These are phyloP conservation scores for Synanceia verrucosa DNA, from an alignment of 2,797 vertebrate genomes.

Conservation along the genomic window DNA sequence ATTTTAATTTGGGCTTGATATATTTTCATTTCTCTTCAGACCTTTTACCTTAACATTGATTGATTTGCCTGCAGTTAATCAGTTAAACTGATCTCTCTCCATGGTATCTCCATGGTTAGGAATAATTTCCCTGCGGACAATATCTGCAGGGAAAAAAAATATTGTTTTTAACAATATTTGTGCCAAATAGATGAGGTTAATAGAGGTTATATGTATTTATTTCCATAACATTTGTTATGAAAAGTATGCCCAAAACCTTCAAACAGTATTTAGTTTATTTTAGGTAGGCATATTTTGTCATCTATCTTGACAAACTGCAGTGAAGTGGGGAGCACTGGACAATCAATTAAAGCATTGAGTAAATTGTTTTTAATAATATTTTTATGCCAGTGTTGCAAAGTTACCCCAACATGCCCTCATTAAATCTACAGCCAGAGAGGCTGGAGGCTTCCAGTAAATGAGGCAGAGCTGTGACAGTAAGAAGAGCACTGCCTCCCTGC, in stretches of 20 bases:
- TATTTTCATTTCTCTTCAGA: background rate
- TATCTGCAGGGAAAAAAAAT: no score
- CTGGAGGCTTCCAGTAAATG: slow-evolving; percentile 43
- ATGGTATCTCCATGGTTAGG: background rate
- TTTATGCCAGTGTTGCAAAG: slow-evolving; percentile 5
- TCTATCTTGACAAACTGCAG: background rate
- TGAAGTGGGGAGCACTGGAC: background rate
- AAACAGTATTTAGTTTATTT: slow-evolving; percentile 5
- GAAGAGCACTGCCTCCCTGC: background rate
- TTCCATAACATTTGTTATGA: background rate
- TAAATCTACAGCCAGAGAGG: slow-evolving; percentile 32
- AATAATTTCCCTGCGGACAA: background rate
- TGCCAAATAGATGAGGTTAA: background rate
- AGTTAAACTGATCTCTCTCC: background rate
- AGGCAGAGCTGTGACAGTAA: slow-evolving; percentile 22
- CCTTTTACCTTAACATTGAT: background rate
- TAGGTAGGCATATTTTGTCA: background rate
- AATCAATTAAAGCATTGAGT: slow-evolving; percentile 5
- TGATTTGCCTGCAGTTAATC: background rate
- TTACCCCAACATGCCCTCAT: slow-evolving; percentile 21
- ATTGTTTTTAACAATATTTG: background rate
- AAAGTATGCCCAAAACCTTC: background rate
- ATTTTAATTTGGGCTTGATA: background rate
- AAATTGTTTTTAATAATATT: background rate
- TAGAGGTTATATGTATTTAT: background rate